Conservation (phyloP, 2,113 vertebrate genomes). For the Cacatua alba region DNA sequence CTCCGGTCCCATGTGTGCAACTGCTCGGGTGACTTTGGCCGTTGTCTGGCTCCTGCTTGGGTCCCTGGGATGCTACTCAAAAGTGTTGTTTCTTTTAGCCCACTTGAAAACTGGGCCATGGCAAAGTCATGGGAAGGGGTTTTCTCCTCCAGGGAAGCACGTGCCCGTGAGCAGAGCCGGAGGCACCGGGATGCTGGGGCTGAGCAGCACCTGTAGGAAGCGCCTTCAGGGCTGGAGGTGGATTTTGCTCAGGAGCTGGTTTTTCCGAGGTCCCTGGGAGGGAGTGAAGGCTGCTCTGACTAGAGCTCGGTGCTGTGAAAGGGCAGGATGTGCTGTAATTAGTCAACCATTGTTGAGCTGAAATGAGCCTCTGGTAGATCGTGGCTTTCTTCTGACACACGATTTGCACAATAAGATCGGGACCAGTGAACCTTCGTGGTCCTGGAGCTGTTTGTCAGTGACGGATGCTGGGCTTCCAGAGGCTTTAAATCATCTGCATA, state of each 20-base stretch:
- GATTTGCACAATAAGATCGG: accelerated
- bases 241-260: accelerated
- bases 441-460: not conserved
- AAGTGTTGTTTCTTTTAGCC: not conserved
- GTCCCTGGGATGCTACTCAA: not conserved
- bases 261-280: not conserved
- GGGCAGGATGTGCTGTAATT: not conserved
- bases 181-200: not conserved
- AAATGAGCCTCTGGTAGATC: not conserved
- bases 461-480: too few relatives aligned
- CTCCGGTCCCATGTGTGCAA: accelerated
- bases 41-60: not conserved
- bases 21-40: not conserved
- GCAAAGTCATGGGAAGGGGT: not conserved
- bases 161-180: accelerated
- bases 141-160: not conserved
- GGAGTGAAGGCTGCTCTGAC: not conserved
- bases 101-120: not conserved
- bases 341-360: not conserved
- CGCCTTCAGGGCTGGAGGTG: not conserved
- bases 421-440: accelerated
- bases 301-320: not conserved
- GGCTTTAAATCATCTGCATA: too few relatives aligned
- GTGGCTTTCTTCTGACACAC: not conserved
- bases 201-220: not conserved